Percentiles rank a stretch among this genome's conserved stretches.
Conservation (phyloP, 2,797 vertebrate species). For the Hipposideros larvatus region DNA sequence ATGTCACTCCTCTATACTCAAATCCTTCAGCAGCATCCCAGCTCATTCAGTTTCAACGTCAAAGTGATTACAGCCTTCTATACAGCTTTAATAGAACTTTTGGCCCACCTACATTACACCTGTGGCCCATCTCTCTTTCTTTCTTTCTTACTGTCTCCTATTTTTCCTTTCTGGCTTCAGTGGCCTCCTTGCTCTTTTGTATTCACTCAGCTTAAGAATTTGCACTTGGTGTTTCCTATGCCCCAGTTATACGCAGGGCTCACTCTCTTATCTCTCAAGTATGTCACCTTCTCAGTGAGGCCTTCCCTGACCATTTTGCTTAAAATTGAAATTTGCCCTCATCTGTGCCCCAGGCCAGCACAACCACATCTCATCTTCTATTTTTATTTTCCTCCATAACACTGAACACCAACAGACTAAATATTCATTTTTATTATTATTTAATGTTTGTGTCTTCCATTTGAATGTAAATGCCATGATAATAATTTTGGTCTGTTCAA, state of each 20-base stretch:
- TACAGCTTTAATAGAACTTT: not conserved
- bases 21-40: not conserved
- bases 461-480: not conserved
- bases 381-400: not conserved
- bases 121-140: not conserved
- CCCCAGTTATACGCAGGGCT: not conserved
- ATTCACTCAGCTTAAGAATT: not conserved
- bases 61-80: not conserved
- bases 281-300: not conserved
- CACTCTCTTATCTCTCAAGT: not conserved
- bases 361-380: not conserved
- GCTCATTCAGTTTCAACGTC: not conserved
- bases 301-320: not conserved
- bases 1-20: not conserved
- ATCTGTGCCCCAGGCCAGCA: not conserved
- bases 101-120: not conserved
- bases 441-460: not conserved
- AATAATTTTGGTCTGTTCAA: not conserved
- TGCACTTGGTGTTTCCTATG: not conserved
- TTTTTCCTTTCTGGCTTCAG: not conserved
- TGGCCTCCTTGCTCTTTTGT: not conserved
- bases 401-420: not conserved
- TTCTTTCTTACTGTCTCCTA: not conserved
- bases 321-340: not conserved
- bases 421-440: not conserved